Evolutionary conservation across 2,888 invertebrate species (phyloP), one percentile per base, ranked within the genome.

Genomic region (Nomada hirtipes): DNA sequence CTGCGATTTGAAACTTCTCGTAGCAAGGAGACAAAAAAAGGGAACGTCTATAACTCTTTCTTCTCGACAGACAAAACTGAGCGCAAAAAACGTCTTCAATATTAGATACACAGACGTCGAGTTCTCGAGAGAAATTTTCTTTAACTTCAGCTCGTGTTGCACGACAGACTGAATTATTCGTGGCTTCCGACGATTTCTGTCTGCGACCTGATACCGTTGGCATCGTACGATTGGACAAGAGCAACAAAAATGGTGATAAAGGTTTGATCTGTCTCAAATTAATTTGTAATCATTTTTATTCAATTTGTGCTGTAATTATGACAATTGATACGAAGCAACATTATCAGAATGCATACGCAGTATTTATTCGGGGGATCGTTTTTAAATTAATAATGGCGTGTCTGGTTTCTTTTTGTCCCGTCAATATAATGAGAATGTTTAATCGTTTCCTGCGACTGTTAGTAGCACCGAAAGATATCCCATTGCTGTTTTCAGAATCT

Each of bases 381-480:
- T 60, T 2, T 42, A 10, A 61, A 42, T 20, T n/a, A 2, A 42
- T 61, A n/a, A 36, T n/a, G 1, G 36, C 11, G 0, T 18, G 60
- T 42, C n/a, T 42, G 60, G 2, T 36, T 59, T 13, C 4, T 15
- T 15, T 47, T 47, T 13, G 15, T 47, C 47, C 2, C 3, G 47
- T 15, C 15, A 3, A 47, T 53, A 0, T 9, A 53, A n/a, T 1
- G 15, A 1, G 13, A 15, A 55, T 1, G 4, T 44, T 29, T 42
- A 26, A 29, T 36, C 60, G 13, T 13, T 44, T 18, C 59, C 50
- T 9, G 83, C 73, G 15, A 89, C 77, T 7, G 88, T 83, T 10
- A 90, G 60, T 18, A 90, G 52, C 11, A 86, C 85, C 1, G 89
- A 90, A 4, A 90, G 78, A 42, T 88, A 89, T 57, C 86, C 84